phyloP scores from a whole-genome alignment of 2,113 vertebrate genomes.

The Petroica traversi region DNA sequence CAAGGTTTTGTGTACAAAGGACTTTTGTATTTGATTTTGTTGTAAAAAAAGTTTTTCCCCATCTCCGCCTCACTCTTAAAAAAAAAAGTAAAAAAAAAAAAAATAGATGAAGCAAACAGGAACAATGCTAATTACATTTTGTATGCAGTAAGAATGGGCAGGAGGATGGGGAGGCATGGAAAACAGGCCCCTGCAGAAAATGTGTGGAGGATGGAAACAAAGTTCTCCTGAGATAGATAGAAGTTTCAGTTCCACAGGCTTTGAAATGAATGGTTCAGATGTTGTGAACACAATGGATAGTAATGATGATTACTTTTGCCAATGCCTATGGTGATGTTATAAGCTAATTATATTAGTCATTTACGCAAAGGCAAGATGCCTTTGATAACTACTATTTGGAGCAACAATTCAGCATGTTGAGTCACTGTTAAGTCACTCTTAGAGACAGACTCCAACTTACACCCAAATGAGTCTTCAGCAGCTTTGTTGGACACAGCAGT shows the following conservation, averaged over 20 bases:
- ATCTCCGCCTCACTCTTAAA: neutral
- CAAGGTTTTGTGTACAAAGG: conserved; percentile 12
- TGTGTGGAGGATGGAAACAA: conserved; percentile 31
- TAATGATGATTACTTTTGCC: conserved; percentile 73
- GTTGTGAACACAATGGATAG: conserved; percentile 69
- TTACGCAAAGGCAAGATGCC: conserved; percentile 66
- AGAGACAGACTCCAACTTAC: conserved; percentile 35
- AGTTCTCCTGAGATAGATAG: conserved; percentile 64
- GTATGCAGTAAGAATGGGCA: conserved; percentile 49
- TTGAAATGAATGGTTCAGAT: conserved; percentile 70
- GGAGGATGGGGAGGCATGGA: conserved; percentile 57
- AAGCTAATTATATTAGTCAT: conserved; percentile 72
- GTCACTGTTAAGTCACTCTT: conserved; percentile 62
- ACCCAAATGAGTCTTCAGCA: conserved; percentile 5
- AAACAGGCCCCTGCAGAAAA: conserved; percentile 48
- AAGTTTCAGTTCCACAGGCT: conserved; percentile 61
- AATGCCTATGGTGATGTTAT: conserved; percentile 65
- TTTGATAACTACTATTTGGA: conserved; percentile 70
- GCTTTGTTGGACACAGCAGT: neutral
- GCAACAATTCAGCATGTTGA: conserved; percentile 67
- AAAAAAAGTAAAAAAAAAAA: neutral
- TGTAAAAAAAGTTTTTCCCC: neutral
- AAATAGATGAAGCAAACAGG: neutral
- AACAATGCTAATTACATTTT: conserved; percentile 65
- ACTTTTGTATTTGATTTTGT: conserved; percentile 31